Evolutionary conservation across 1,140 invertebrate species (phyloP), one percentile per base, ranked within the genome.

Genomic region (Zaprionus davidi): DNA sequence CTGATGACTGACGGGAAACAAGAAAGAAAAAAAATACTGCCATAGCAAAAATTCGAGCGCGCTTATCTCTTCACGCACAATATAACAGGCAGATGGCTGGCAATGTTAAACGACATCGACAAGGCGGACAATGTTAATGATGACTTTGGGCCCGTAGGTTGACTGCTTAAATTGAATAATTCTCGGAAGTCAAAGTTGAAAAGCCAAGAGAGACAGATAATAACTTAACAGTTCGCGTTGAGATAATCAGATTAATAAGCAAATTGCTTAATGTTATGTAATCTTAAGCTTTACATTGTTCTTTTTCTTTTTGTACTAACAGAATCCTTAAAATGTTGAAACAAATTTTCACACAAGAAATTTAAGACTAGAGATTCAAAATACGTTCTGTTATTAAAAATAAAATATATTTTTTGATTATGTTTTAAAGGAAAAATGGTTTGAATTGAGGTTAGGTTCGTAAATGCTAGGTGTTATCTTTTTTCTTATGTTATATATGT

Each of bases 41-140:
- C 49, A 49, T 56, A 49, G 75, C 73, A 67, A 71, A 78, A 82
- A 71, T 60, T 68, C 31, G 38, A 31, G n/a, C 34, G n/a, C 2
- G 71, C 84, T 87, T 87, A 86, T 86, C 83, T 71, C 83, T 80
- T 86, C 78, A 80, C 83, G 83, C 84, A 67, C 84, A 87, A 86
- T 86, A 75, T 72, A 82, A 65, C 83, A 78, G 44, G 51, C 71
- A 78, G 76, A 76, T 82, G 72, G 64, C 65, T 72, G 83, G 34
- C 44, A 71, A 69, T 70, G 71, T 73, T 68, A 66, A 87, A 75
- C 41, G 67, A 75, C 59, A 80, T 69, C 63, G 65, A 74, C 44
- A 55, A 31, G 22, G 20, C 34, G 26, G 34, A 58, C 31, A 58
- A 57, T 49, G 34, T 74, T 69, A 74, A 75, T 75, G 68, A 70